Conservation (phyloP, 2,797 vertebrate genomes). For the Karalla daura region DNA sequence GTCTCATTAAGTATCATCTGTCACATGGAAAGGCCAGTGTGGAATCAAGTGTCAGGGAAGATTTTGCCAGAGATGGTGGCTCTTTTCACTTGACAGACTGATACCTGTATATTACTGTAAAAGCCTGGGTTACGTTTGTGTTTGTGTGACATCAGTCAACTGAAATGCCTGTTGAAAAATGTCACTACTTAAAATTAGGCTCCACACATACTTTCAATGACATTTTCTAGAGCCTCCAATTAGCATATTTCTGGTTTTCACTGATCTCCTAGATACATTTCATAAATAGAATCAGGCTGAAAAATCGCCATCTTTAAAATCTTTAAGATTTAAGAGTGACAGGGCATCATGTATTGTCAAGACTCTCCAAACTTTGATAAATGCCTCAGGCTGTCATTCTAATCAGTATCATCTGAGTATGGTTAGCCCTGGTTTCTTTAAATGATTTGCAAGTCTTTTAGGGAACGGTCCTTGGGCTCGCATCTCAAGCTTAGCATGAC, state of each 20-base stretch:
- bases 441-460: constrained; percentile 43
- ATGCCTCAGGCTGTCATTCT: constrained; percentile 46
- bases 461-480: constrained; percentile 38
- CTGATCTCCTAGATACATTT: background rate
- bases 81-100: background rate
- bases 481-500: constrained; percentile 41
- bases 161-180: constrained; percentile 14
- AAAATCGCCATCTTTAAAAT: no score
- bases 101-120: background rate
- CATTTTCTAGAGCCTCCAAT: constrained; percentile 6
- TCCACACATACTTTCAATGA: constrained; percentile 7
- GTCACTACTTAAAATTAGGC: constrained; percentile 1
- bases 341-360: constrained; percentile 12
- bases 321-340: constrained; percentile 13
- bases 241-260: background rate
- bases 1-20: constrained; percentile 34
- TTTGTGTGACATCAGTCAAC: background rate
- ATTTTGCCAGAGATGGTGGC: background rate
- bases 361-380: constrained; percentile 35
- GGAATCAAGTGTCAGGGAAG: background rate
- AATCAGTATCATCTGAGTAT: constrained; percentile 51
- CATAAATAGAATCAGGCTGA: background rate
- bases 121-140: background rate
- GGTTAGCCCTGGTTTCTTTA: constrained; percentile 32
- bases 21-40: constrained; percentile 18